These are phyloP conservation scores for Benthosema pterotum DNA, from an alignment of 2,797 vertebrate genomes.

Conservation along the genomic window DNA sequence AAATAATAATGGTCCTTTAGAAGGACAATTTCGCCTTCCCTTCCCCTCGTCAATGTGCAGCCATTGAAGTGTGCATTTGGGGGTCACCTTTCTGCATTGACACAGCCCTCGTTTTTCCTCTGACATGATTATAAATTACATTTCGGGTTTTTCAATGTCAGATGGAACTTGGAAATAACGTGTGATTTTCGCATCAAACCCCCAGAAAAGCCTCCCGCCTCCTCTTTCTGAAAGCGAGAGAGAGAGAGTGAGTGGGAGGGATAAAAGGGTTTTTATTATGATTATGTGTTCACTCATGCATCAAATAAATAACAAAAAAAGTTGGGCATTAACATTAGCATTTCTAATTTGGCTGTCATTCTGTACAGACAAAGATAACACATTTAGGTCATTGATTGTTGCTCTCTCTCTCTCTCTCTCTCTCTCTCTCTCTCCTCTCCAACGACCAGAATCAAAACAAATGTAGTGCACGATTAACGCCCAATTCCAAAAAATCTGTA, in stretches of 20 bases:
- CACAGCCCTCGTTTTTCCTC: slow-evolving; percentile 40
- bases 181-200: slow-evolving; percentile 39
- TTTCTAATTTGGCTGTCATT: slow-evolving; percentile 1
- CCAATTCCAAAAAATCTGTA: no score
- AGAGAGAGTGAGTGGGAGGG: neutral
- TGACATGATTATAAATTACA: slow-evolving; percentile 40
- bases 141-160: slow-evolving; percentile 41
- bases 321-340: neutral
- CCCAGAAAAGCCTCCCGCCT: slow-evolving; percentile 18
- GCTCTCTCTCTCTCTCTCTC: no score
- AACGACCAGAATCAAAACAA: no score
- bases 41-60: slow-evolving; percentile 60
- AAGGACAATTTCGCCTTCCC: slow-evolving; percentile 72
- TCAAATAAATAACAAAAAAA: neutral
- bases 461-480: no score
- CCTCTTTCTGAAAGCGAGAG: slow-evolving; percentile 18
- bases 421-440: no score
- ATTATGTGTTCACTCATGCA: neutral
- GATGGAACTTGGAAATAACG: slow-evolving; percentile 32
- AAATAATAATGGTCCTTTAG: slow-evolving; percentile 73
- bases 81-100: slow-evolving; percentile 62
- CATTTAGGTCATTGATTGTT: neutral
- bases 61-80: slow-evolving; percentile 63
- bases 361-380: neutral
- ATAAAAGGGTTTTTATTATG: neutral